phyloP scores from a whole-genome alignment of 2,888 invertebrate species.

The Zelleria hepariella region DNA sequence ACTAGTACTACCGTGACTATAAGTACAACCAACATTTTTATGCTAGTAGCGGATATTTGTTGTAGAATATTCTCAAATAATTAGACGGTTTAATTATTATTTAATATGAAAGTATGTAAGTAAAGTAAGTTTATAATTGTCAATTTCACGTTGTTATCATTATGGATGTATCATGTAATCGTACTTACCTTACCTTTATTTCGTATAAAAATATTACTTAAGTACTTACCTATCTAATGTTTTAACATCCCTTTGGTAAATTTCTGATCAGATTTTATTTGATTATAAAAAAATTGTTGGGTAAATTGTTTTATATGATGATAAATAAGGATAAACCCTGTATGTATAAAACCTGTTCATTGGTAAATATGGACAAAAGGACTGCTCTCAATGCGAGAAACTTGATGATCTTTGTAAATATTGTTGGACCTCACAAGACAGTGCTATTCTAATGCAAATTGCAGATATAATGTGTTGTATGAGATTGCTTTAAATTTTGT shows the following conservation, averaged over 20 bases:
- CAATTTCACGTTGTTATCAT: neutral
- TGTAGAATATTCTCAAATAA: slow-evolving; percentile 50
- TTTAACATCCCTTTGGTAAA: neutral
- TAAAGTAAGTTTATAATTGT: neutral
- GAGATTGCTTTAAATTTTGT: slow-evolving; percentile 26
- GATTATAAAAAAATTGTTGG: too few relatives aligned
- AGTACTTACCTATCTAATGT: too few relatives aligned
- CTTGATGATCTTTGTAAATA: slow-evolving; percentile 62
- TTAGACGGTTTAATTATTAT: slow-evolving; percentile 5
- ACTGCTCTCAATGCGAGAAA: slow-evolving; percentile 13
- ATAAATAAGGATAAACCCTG: neutral
- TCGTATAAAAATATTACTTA: neutral
- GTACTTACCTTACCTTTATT: neutral
- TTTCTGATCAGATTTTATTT: too few relatives aligned
- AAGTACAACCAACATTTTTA: slow-evolving; percentile 44
- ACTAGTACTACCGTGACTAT: slow-evolving; percentile 24
- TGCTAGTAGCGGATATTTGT: slow-evolving; percentile 54
- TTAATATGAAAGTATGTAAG: neutral
- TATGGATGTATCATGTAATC: neutral
- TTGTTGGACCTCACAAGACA: slow-evolving; percentile 35
- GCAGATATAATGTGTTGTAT: neutral
- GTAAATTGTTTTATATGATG: too few relatives aligned
- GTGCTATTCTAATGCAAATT: neutral
- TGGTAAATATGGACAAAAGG: neutral
- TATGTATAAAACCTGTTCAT: slow-evolving; percentile 25